These are phyloP conservation scores for Todiramphus saurophagus DNA, from an alignment of 2,113 vertebrate genomes.

Conservation along the genomic window DNA sequence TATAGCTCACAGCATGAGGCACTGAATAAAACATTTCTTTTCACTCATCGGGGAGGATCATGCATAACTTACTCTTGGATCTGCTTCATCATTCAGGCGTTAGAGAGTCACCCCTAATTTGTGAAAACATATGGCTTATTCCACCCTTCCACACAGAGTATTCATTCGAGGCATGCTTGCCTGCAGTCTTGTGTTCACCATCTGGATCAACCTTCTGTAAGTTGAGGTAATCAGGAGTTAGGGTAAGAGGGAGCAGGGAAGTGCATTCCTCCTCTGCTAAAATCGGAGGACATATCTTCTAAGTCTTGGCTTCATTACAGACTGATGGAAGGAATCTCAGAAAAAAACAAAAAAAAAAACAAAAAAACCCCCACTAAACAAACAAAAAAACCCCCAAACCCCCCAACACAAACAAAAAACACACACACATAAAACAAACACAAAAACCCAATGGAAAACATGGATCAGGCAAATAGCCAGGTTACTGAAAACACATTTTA, in stretches of 20 bases:
- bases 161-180: conserved; percentile 10
- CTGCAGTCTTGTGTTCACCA: conserved; percentile 54
- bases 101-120: conserved; percentile 68
- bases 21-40: conserved; percentile 70
- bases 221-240: conserved; percentile 14
- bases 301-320: neutral
- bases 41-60: conserved; percentile 58
- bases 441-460: neutral
- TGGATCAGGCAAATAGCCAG: neutral
- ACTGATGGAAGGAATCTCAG: neutral
- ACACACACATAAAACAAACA: too few species aligned
- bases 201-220: conserved; percentile 57
- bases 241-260: neutral
- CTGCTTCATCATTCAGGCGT: conserved; percentile 61
- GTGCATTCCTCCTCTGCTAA: neutral
- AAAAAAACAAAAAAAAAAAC: neutral
- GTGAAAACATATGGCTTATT: conserved; percentile 69
- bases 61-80: conserved; percentile 69
- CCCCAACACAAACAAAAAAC: too few species aligned
- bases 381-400: too few species aligned
- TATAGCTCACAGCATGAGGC: conserved; percentile 65
- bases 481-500: neutral
- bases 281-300: neutral
- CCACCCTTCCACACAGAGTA: conserved; percentile 36
- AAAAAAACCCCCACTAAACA: neutral